Conservation (phyloP, 2,888 invertebrate genomes). For the Steromphala cineraria region DNA sequence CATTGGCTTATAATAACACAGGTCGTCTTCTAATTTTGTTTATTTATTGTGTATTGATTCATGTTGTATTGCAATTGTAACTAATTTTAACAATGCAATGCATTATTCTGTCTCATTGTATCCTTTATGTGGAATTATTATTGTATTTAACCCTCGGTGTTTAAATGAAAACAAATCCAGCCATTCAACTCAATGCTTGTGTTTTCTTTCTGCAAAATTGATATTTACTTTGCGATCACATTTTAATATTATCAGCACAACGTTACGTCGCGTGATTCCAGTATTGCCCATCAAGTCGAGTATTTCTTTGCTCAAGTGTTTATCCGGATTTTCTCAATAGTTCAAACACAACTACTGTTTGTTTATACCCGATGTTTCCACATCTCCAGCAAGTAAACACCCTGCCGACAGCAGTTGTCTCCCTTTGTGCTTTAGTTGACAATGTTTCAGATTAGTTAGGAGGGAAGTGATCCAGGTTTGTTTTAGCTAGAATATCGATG, state of each 20-base stretch:
- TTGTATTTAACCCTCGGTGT: too few relatives aligned
- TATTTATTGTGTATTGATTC: too few relatives aligned
- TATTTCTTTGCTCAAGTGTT: constrained; percentile 8
- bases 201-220: background rate
- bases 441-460: background rate
- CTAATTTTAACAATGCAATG: too few relatives aligned
- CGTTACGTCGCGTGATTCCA: background rate
- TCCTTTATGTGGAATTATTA: too few relatives aligned
- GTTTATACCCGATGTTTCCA: background rate
- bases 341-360: background rate
- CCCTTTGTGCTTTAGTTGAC: background rate
- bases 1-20: too few relatives aligned
- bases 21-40: too few relatives aligned
- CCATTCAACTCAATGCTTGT: background rate
- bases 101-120: too few relatives aligned
- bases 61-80: too few relatives aligned
- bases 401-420: background rate
- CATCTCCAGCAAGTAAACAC: background rate
- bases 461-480: background rate
- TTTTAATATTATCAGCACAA: background rate
- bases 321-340: constrained; percentile 5
- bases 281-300: background rate
- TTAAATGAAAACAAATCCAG: too few relatives aligned
- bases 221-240: background rate
- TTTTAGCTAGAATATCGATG: background rate